phyloP scores from a whole-genome alignment of 2,888 invertebrate genomes.

The Acrocera orbiculus region DNA sequence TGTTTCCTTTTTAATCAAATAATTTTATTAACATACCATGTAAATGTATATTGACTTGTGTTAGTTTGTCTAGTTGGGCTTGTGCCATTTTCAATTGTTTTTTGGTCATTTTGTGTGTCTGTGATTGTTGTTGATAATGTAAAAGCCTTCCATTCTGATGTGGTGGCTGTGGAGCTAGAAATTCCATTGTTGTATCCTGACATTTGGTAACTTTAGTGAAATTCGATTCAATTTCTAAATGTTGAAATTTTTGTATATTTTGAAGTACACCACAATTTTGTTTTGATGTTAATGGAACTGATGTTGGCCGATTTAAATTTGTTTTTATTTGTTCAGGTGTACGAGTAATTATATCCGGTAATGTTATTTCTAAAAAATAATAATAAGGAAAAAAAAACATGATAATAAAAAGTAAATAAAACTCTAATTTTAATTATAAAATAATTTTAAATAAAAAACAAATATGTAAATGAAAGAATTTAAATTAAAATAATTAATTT shows the following conservation, averaged over 20 bases:
- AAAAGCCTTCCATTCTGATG: too few relatives aligned
- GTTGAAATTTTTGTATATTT: too few relatives aligned
- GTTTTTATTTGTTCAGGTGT: conserved; percentile 4
- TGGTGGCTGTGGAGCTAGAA: conserved; percentile 21
- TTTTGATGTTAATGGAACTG: conserved; percentile 7
- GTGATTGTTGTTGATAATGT: conserved; percentile 1
- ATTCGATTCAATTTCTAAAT: too few relatives aligned
- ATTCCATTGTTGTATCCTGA: conserved; percentile 20
- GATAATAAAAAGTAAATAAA: too few relatives aligned
- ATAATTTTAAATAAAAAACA: too few relatives aligned
- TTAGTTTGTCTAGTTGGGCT: conserved; percentile 54
- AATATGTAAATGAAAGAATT: too few relatives aligned
- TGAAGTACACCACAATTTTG: conserved; percentile 9
- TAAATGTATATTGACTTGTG: conserved; percentile 65
- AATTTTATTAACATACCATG: conserved; percentile 45
- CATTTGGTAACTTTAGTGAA: too few relatives aligned
- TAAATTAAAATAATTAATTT: neutral
- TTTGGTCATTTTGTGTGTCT: conserved; percentile 36
- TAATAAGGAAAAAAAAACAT: conserved; percentile 1
- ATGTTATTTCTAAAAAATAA: conserved; percentile 12
- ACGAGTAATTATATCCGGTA: conserved; percentile 15
- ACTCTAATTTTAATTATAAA: too few relatives aligned
- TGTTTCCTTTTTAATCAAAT: neutral
- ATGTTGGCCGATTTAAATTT: conserved; percentile 4
- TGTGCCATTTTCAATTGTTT: conserved; percentile 51